Conservation (phyloP, 2,888 invertebrate genomes). For the Stegophylla sp. region DNA sequence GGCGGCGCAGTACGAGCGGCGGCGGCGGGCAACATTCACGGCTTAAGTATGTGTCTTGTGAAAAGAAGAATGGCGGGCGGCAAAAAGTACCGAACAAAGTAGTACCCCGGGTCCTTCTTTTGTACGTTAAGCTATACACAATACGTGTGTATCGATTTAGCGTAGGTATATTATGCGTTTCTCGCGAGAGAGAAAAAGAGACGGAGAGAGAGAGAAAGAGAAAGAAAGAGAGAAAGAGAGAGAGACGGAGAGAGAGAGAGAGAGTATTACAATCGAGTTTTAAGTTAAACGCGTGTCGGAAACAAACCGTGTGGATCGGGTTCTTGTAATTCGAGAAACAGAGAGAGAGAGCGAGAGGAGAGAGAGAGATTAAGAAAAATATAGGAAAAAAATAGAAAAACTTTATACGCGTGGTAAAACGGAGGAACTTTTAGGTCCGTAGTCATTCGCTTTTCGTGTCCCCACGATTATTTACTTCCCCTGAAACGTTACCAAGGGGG, state of each 20-base stretch:
- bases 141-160: too few relatives aligned
- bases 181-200: neutral
- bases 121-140: neutral
- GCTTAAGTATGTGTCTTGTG: slow-evolving; percentile 30
- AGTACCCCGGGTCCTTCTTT: slow-evolving; percentile 14
- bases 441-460: too few relatives aligned
- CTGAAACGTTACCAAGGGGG: too few relatives aligned
- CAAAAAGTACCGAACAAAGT: slow-evolving; percentile 1
- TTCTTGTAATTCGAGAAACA: too few relatives aligned
- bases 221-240: neutral
- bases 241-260: neutral
- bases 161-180: neutral
- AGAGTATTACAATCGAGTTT: slow-evolving; percentile 7
- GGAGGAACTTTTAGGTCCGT: too few relatives aligned
- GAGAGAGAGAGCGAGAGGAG: too few relatives aligned
- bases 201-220: neutral
- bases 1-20: neutral
- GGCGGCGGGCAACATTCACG: neutral
- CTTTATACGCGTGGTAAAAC: too few relatives aligned
- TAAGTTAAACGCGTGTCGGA: neutral
- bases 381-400: too few relatives aligned
- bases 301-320: too few relatives aligned
- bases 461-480: too few relatives aligned
- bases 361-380: too few relatives aligned
- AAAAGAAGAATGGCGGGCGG: slow-evolving; percentile 14